Conservation (phyloP, 2,113 vertebrate species). For the Taxidea taxus region DNA sequence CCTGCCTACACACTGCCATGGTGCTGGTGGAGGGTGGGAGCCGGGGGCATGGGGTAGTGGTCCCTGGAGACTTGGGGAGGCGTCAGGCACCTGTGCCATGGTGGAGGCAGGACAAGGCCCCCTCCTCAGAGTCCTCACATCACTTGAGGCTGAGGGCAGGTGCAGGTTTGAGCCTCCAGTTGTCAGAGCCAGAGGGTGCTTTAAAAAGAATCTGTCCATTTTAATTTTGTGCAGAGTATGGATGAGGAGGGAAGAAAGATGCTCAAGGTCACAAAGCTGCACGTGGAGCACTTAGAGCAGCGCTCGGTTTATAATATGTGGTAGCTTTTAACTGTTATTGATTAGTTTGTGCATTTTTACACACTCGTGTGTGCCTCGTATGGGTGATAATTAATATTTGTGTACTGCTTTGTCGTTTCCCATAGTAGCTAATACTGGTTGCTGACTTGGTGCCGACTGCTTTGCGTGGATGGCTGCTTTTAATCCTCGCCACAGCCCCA, state of each 20-base stretch:
- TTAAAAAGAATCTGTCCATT: neutral
- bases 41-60: neutral
- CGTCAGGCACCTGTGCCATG: neutral
- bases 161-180: neutral
- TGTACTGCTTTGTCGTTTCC: neutral
- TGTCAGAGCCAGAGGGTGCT: neutral
- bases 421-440: neutral
- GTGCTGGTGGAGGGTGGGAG: neutral
- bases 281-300: neutral
- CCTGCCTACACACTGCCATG: neutral
- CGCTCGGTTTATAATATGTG: neutral
- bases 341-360: neutral
- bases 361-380: neutral
- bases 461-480: neutral
- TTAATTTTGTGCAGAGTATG: neutral
- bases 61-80: neutral
- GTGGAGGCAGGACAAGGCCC: neutral
- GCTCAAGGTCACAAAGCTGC: neutral
- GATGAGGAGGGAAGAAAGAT: neutral
- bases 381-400: neutral
- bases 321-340: neutral
- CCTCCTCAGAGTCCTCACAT: neutral
- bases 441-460: neutral
- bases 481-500: neutral
- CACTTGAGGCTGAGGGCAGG: neutral